Conservation (phyloP, 2,113 vertebrate genomes). For the Oreochromis spilurus region DNA sequence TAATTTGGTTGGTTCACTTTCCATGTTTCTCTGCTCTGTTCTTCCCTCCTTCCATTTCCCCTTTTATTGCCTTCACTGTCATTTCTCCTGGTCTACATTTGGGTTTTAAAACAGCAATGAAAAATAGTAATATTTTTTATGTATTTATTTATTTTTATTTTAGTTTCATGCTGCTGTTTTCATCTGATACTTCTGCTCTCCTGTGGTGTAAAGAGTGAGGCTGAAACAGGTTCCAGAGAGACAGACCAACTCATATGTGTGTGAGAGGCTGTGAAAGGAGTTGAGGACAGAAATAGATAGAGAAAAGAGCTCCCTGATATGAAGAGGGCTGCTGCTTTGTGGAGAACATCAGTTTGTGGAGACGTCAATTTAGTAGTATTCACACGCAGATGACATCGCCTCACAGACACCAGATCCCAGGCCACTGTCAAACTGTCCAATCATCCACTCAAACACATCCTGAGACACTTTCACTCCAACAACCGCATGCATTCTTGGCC, state of each 20-base stretch:
- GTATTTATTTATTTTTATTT: too few relatives aligned
- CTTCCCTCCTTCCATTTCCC: neutral
- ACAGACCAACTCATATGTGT: neutral
- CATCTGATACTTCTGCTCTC: neutral
- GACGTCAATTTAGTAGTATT: neutral
- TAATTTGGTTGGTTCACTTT: neutral
- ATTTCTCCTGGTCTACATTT: neutral
- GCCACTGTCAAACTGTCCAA: slow-evolving; percentile 17
- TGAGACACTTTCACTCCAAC: slow-evolving; percentile 4
- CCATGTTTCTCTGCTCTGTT: neutral
- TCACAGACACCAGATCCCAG: neutral
- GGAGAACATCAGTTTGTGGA: neutral
- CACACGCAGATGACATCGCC: neutral
- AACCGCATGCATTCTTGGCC: slow-evolving; percentile 53
- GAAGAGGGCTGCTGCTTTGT: neutral
- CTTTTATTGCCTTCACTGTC: neutral
- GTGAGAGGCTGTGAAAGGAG: neutral
- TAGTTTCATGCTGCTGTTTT: neutral
- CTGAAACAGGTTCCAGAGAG: neutral
- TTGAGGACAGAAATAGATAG: neutral
- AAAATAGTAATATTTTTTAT: too few relatives aligned
- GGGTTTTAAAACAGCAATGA: neutral
- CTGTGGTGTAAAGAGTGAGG: neutral
- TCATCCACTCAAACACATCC: slow-evolving; percentile 29
- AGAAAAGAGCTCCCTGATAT: neutral